A percentile compares a stretch with the other conserved stretches of the same genome.
These are phyloP conservation scores for Laspeyria flexula DNA, from an alignment of 2,888 invertebrate species.

Conservation along the genomic window DNA sequence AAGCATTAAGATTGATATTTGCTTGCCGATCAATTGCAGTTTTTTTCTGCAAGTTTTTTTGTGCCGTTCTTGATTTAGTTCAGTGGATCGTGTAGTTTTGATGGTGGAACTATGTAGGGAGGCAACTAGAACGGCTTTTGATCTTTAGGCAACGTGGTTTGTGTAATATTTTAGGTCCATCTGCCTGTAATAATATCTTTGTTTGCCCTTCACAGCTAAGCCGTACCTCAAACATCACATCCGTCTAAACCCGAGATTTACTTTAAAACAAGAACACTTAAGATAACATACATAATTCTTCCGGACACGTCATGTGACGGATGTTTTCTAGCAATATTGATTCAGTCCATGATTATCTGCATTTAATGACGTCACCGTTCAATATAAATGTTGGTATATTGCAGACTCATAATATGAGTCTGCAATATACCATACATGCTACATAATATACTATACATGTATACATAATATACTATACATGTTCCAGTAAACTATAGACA, in stretches of 20 bases:
- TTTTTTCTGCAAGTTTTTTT: constrained; percentile 45
- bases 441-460: too few species aligned
- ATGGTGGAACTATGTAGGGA: constrained; percentile 44
- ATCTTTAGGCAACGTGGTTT: constrained; percentile 29
- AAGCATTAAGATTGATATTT: constrained; percentile 24
- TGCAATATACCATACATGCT: too few species aligned
- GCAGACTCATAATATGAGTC: too few species aligned
- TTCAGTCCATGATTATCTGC: constrained; percentile 35
- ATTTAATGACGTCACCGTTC: constrained; percentile 35
- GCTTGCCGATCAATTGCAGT: constrained; percentile 29
- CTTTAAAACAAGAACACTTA: constrained; percentile 31
- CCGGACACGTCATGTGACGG: constrained; percentile 35
- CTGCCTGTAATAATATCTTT: not conserved
- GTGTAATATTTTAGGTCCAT: not conserved
- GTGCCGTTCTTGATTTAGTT: constrained; percentile 46
- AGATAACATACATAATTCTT: constrained; percentile 38
- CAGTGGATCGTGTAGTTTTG: constrained; percentile 50
- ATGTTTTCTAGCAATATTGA: constrained; percentile 39
- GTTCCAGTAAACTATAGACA: not conserved
- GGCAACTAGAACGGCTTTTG: constrained; percentile 36
- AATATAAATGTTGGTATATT: constrained; percentile 6
- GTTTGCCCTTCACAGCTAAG: constrained; percentile 6
- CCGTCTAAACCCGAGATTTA: constrained; percentile 34
- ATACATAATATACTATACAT: too few species aligned
- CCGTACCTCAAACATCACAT: constrained; percentile 29